Evolutionary conservation across 2,888 invertebrate species (phyloP), one percentile per base, ranked within the genome.

Genomic region (Synanthedon tipuliformis): DNA sequence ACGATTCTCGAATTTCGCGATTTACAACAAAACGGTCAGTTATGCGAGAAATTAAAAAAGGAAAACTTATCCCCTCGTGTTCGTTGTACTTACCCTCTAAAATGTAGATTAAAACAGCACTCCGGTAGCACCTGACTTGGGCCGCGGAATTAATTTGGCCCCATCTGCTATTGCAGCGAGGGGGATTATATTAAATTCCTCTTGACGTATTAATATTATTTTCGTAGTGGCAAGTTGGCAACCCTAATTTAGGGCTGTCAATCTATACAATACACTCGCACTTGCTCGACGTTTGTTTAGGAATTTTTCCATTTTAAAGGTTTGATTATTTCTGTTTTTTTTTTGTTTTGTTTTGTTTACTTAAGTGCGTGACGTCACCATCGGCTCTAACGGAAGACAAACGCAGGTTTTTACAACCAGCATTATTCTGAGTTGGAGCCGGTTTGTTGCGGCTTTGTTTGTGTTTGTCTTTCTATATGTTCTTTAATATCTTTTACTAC

Each of bases 121-220:
- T 69, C 71, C 59, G 61, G 64, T 64, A 68, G 69, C 72, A 73
- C 73, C 73, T 73, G 74, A 75, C 69, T 67, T 59, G 57, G 56
- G 58, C 57, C 60, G 55, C 55, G 63, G 12, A 66, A 71, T 66
- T 69, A 71, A 68, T 69, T 57, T 54, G 63, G 55, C 64, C 71
- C 68, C 75, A 73, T 73, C 75, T 75, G 75, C 60, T 52, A 61
- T 57, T 51, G 55, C 57, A 58, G 60, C 58, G 58, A 62, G 69
- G 69, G 34, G 76, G 76, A 69, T 76, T 73, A 75, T 74, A 75
- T 74, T 71, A 69, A 69, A 75, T 73, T 73, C 74, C 70, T 66
- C 61, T 64, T 68, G 68, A 68, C 65, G 71, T 68, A 76, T 77
- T 75, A 72, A 75, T 77, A 72, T 77, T 73, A 72, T 70, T 72